Evolutionary conservation across 2,113 vertebrate genomes (phyloP).

Genomic region (Tetrao urogallus): DNA sequence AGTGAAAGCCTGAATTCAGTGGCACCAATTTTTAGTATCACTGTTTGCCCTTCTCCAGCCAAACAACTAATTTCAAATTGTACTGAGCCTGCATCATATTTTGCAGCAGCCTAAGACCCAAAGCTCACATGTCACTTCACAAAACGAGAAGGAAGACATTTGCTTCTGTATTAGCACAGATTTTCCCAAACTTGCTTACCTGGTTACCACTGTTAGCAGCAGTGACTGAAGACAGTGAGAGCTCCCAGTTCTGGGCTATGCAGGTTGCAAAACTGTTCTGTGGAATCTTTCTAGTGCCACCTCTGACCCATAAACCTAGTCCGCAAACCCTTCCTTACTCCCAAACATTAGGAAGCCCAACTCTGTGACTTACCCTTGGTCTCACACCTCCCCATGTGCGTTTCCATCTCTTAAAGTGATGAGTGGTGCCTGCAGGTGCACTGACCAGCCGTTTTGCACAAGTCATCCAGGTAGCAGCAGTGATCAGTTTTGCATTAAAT

Average conservation of each 20-base stretch:
- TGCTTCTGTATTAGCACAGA: not conserved
- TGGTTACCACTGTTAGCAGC: not conserved
- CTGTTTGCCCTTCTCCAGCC: not conserved
- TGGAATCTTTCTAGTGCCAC: not conserved
- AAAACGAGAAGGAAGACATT: not conserved
- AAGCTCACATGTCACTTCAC: not conserved
- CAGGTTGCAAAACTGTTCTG: rapidly evolving
- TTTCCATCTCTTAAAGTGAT: not conserved
- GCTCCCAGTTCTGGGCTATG: not conserved
- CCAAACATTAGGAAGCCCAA: not conserved
- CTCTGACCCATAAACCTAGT: not conserved
- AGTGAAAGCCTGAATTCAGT: not conserved
- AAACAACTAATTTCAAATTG: not conserved
- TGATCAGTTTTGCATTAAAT: not conserved
- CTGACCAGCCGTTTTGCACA: not conserved
- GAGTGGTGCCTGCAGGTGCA: not conserved
- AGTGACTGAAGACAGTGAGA: not conserved
- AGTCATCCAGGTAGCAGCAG: not conserved
- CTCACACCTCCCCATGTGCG: not conserved
- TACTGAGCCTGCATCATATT: not conserved
- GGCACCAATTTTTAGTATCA: not conserved
- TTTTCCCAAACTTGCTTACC: not conserved
- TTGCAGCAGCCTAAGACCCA: not conserved
- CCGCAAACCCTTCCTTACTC: not conserved
- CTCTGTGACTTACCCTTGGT: not conserved